Base-by-base conservation (phyloP, 2,888 invertebrate species). In the Drosophila recens region DNA sequence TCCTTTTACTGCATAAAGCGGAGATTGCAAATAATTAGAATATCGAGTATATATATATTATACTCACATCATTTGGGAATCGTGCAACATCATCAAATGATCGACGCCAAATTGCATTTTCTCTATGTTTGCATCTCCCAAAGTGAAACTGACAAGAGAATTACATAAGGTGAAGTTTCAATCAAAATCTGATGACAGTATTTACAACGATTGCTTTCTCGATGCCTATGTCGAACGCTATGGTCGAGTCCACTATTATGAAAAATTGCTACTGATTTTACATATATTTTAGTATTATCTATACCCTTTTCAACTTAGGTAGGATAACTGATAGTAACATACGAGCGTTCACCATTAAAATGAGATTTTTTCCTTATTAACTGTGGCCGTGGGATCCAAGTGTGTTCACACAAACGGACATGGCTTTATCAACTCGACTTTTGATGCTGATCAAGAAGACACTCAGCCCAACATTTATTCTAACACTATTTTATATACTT, bases 41-140 rank as follows among this genome's bases (percentile, higher is more conserved):
- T 17, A n/a, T n/a, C n/a, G n/a, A n/a, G n/a, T n/a, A n/a, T n/a
- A n/a, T n/a, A n/a, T n/a, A n/a, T n/a, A n/a, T 10, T 5, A 0
- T 38, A 73, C 90, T 73, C 77, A 87, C 86, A 86, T 89, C 64
- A 88, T 82, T 64, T 86, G 82, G 13, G 82, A 85, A 64, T 91
- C 88, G 13, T 89, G 81, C 49, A 90, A 75, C 79, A 90, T 89
- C 80, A 91, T 84, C 43, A 91, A 75, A 54, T 90, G 84, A 74
- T 91, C 91, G 34, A 91, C 81, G 57, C 90, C 90, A 57, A 86
- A 90, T 63, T 90, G 90, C 76, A 91, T 90, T 62, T 91, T 90
- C 42, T 87, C 87, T 45, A 85, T 86, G 53, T 91, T 87, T 9
- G 82, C 79, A 67, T 87, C 89, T 38, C 84, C 87, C 67, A 80